Conservation (phyloP, 2,888 invertebrate genomes). For the Eilema caniola region DNA sequence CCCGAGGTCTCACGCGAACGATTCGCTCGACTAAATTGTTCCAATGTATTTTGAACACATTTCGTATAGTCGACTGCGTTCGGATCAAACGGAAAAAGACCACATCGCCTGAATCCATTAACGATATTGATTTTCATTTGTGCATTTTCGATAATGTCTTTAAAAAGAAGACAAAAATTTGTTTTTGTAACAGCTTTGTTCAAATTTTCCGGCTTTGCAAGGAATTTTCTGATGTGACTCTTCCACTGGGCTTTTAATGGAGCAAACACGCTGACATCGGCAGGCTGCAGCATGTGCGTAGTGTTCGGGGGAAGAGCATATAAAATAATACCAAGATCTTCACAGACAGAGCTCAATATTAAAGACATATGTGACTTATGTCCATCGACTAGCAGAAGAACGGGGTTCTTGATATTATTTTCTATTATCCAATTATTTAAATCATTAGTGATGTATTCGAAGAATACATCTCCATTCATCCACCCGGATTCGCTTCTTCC, state of each 20-base stretch:
- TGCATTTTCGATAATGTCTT: constrained; percentile 20
- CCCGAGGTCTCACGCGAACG: constrained; percentile 8
- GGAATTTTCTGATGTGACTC: constrained; percentile 23
- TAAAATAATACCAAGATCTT: constrained; percentile 19
- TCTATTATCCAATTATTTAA: constrained; percentile 24
- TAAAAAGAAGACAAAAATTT: constrained; percentile 27
- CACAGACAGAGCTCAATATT: constrained; percentile 23
- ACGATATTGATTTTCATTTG: constrained; percentile 23
- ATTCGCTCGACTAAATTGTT: constrained; percentile 14
- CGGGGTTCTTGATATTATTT: too few species aligned
- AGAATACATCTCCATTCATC: too few species aligned
- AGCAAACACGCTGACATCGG: constrained; percentile 48
- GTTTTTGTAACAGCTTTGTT: constrained; percentile 31
- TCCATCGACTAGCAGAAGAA: too few species aligned
- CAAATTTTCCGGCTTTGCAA: constrained; percentile 28
- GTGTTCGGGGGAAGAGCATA: constrained; percentile 51
- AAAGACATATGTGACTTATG: too few species aligned
- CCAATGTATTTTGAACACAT: constrained; percentile 26
- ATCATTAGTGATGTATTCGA: background rate
- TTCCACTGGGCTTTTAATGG: constrained; percentile 43
- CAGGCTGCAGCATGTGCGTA: constrained; percentile 52
- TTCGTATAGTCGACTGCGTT: constrained; percentile 10
- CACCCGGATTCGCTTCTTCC: too few species aligned
- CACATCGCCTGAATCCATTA: constrained; percentile 35
- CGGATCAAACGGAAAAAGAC: constrained; percentile 34